Conservation (phyloP, 2,888 invertebrate genomes). For the Prenolepis imparis region DNA sequence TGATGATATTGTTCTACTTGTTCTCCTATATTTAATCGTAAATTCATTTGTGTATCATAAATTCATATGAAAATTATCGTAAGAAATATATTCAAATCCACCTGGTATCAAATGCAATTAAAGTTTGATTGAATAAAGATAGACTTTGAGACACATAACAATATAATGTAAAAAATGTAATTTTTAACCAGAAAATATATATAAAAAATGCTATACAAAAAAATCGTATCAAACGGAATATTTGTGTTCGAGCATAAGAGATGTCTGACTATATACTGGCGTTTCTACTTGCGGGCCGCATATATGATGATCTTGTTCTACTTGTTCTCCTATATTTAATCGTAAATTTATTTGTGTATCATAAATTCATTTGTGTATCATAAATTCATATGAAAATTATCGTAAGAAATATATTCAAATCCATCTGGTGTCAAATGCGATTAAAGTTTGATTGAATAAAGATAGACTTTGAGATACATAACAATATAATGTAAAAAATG, state of each 20-base stretch:
- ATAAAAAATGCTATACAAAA: not conserved
- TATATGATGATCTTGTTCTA: not conserved
- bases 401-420: not conserved
- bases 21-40: not conserved
- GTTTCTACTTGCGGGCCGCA: not conserved
- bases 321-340: not conserved
- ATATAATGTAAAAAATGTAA: conserved; percentile 16
- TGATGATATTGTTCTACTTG: not conserved
- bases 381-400: not conserved
- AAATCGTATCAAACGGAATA: not conserved
- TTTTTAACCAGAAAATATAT: not conserved
- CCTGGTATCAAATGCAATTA: not conserved
- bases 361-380: not conserved
- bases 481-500: not conserved
- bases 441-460: not conserved
- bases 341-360: too few relatives aligned
- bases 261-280: not conserved
- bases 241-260: not conserved
- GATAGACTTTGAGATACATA: not conserved
- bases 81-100: not conserved
- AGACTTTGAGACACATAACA: not conserved
- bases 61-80: not conserved
- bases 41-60: not conserved
- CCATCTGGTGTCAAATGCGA: not conserved
- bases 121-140: not conserved